Conservation (phyloP, 2,888 invertebrate genomes). For the Meteorus colon region DNA sequence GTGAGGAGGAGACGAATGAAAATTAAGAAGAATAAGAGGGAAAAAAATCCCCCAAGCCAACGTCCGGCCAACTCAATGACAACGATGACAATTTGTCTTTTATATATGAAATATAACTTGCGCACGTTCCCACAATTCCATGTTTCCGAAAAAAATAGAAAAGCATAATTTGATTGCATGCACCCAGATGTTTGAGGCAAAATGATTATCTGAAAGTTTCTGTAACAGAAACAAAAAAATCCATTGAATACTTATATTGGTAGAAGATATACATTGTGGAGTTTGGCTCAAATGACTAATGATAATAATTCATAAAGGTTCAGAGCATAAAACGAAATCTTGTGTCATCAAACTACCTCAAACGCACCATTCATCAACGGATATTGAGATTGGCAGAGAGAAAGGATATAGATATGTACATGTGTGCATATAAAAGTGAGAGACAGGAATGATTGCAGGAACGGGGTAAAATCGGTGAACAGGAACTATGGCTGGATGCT, state of each 20-base stretch:
- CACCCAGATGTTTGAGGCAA: no score
- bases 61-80: constrained; percentile 45
- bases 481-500: constrained; percentile 70
- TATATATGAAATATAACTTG: constrained; percentile 21
- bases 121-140: constrained; percentile 48
- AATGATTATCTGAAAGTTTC: no score
- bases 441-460: constrained; percentile 56
- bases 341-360: constrained; percentile 28
- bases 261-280: no score
- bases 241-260: no score
- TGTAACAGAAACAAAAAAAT: no score
- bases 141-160: not conserved
- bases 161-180: no score
- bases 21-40: not conserved
- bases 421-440: constrained; percentile 33
- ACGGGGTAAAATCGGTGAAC: constrained; percentile 71
- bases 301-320: no score
- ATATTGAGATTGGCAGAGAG: constrained; percentile 19
- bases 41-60: constrained; percentile 24
- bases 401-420: constrained; percentile 10
- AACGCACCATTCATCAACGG: constrained; percentile 16
- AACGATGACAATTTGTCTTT: constrained; percentile 28
- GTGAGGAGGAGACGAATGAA: not conserved
- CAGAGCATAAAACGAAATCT: no score
- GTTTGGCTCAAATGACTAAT: no score